Evolutionary conservation across 92 coral and sea anemone species (phyloP).

Genomic region (Bergia puertoricense): DNA sequence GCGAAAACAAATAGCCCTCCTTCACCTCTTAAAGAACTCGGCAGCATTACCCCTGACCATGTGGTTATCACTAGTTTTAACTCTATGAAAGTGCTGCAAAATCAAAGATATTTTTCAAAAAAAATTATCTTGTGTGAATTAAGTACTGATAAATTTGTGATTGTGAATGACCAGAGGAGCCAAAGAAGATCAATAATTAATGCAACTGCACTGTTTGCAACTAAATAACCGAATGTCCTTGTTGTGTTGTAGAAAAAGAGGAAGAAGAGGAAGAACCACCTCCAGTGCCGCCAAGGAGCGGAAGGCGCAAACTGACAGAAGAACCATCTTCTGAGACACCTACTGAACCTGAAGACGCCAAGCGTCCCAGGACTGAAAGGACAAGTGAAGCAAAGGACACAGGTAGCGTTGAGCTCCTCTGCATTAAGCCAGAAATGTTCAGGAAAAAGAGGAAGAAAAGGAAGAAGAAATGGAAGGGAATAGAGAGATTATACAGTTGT

Average conservation of each 20-base stretch:
- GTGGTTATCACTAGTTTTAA: too few relatives aligned
- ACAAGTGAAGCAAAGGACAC: background rate
- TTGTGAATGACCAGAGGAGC: background rate
- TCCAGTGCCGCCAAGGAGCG: constrained; percentile 74
- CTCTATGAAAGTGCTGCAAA: too few relatives aligned
- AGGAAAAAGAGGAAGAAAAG: constrained; percentile 28
- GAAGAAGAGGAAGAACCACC: constrained; percentile 66
- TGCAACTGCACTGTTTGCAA: background rate
- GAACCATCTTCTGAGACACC: constrained; percentile 41
- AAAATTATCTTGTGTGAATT: background rate
- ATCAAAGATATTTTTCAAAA: too few relatives aligned
- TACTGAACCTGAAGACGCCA: constrained; percentile 14
- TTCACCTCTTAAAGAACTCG: too few relatives aligned
- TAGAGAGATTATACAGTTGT: constrained; percentile 39
- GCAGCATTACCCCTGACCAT: too few relatives aligned
- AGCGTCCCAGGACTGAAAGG: constrained; percentile 25
- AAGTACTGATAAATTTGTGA: background rate
- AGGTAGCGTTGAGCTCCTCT: constrained; percentile 24
- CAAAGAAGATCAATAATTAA: background rate
- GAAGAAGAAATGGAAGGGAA: constrained; percentile 26
- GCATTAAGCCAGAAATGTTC: constrained; percentile 4
- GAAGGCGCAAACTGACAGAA: constrained; percentile 34
- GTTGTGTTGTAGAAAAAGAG: background rate
- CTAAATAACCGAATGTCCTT: background rate
- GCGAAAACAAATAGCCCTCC: too few relatives aligned